Evolutionary conservation across 1,140 invertebrate species (phyloP), one percentile per base, ranked within the genome.

Genomic region (Meloidogyne floridensis): DNA sequence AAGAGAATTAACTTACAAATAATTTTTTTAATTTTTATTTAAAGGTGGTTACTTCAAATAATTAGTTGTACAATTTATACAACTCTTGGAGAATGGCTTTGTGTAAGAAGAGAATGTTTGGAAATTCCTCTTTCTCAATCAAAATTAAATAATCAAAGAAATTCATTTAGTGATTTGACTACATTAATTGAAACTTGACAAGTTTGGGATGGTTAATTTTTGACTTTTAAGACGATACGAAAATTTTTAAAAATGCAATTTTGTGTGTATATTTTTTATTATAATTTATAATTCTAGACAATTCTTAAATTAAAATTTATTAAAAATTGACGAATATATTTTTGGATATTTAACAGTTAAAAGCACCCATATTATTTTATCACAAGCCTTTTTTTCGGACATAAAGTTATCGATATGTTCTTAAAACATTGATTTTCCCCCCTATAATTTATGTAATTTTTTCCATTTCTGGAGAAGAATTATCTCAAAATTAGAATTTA

Each of bases 31-130:
- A 69, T n/a, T 69, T 69, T 78, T 43, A n/a, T 69, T 47, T 59
- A 71, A 18, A 79, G 77, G 82, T 83, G 82, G 82, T 32, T 83
- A 15, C 70, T 83, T n/a, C 82, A 83, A 53, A 42, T 83, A 54
- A 18, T 83, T 51, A 78, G 72, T 13, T 83, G 69, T 20, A 75
- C 82, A 13, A 42, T 83, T 80, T 83, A 83, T 54, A 83, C 82
- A 47, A 75, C 84, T n/a, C 9, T 83, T n/a, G 82, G 70, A 7
- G 82, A 83, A 78, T 83, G 77, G 74, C 69, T 83, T 20, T 83
- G 82, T 59, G 47, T 83, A 72, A 59, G 75, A n/a, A 75, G 65
- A 47, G 82, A 83, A 72, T 74, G 20, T n/a, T 47, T 70, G 3
- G 82, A 83, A 77, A 83, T 83, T 72, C 82, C 82, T 15, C 77